A percentile compares a stretch with the other conserved stretches of the same genome.
Evolutionary conservation across 2,113 vertebrate genomes (phyloP).

Genomic region (Siniperca knerii): DNA sequence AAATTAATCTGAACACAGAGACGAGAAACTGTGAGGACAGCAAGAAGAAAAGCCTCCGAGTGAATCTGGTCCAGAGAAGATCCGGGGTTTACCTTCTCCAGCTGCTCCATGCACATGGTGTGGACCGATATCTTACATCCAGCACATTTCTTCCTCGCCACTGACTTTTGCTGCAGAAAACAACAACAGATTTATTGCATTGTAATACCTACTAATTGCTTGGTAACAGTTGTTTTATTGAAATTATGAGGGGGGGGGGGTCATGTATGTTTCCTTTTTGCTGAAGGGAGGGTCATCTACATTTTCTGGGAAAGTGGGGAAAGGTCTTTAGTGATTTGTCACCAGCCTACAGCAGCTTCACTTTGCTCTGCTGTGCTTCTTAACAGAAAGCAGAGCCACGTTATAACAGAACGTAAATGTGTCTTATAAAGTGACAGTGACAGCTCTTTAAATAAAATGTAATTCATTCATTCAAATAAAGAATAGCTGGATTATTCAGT

Average conservation of each 20-base stretch:
- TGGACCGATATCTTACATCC: conserved; percentile 98
- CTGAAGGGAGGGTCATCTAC: too few species aligned
- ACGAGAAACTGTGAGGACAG: neutral
- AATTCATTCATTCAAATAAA: too few species aligned
- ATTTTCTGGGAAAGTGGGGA: too few species aligned
- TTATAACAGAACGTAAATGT: neutral
- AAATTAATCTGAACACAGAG: conserved; percentile 91
- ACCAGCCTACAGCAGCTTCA: too few species aligned
- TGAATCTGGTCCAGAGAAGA: conserved; percentile 27
- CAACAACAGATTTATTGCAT: neutral
- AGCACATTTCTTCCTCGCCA: conserved; percentile 92
- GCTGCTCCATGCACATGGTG: conserved; percentile 92
- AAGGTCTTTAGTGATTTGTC: neutral
- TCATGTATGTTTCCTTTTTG: neutral
- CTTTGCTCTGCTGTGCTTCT: neutral
- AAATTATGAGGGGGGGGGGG: too few species aligned
- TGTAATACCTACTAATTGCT: neutral
- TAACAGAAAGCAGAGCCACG: neutral
- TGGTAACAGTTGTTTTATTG: neutral
- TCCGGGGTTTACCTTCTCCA: conserved; percentile 58
- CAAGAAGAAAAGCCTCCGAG: neutral
- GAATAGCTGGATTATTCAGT: too few species aligned
- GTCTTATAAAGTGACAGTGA: too few species aligned
- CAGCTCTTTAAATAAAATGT: too few species aligned
- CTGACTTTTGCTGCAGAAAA: conserved; percentile 90